Conservation (phyloP, 2,113 vertebrate genomes). For the Pelecanus crispus region DNA sequence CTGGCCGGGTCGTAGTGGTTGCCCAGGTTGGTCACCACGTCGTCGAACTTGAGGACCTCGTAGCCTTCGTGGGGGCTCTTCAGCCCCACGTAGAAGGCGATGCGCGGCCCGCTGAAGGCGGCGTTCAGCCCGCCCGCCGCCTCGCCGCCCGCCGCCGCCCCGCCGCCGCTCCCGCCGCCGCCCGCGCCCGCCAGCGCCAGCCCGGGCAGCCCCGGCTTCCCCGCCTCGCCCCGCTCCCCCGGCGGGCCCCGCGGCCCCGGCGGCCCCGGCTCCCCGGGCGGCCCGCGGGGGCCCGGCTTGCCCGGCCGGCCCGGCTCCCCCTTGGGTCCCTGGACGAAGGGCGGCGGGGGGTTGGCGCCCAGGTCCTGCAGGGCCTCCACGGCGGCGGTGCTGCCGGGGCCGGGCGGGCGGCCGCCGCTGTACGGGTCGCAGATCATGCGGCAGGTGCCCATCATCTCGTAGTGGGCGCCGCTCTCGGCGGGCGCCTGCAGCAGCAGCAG, state of each 20-base stretch:
- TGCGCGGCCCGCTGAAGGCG: slow-evolving; percentile 71
- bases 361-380: slow-evolving; percentile 82
- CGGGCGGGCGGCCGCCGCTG: slow-evolving; percentile 57
- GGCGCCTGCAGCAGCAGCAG: slow-evolving; percentile 76
- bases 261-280: slow-evolving; percentile 80
- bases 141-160: slow-evolving; percentile 62
- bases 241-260: slow-evolving; percentile 83
- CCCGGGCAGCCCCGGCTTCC: slow-evolving; percentile 69
- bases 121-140: slow-evolving; percentile 72
- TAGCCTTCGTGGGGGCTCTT: slow-evolving; percentile 95
- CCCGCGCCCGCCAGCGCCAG: slow-evolving; percentile 54
- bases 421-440: slow-evolving; percentile 90
- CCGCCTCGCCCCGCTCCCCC: slow-evolving; percentile 75
- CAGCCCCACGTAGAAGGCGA: slow-evolving; percentile 90
- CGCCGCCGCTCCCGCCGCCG: slow-evolving; percentile 41
- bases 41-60: slow-evolving; percentile 92
- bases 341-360: slow-evolving; percentile 73
- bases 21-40: slow-evolving; percentile 95
- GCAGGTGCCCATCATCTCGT: slow-evolving; percentile 92
- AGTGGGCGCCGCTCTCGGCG: slow-evolving; percentile 73
- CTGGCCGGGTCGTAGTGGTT: slow-evolving; percentile 90
- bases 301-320: slow-evolving; percentile 83
- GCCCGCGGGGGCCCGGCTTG: slow-evolving; percentile 81
- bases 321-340: slow-evolving; percentile 81
- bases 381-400: slow-evolving; percentile 65